These are phyloP conservation scores for Oncorhynchus masou DNA, from an alignment of 2,113 vertebrate species.

Conservation along the genomic window DNA sequence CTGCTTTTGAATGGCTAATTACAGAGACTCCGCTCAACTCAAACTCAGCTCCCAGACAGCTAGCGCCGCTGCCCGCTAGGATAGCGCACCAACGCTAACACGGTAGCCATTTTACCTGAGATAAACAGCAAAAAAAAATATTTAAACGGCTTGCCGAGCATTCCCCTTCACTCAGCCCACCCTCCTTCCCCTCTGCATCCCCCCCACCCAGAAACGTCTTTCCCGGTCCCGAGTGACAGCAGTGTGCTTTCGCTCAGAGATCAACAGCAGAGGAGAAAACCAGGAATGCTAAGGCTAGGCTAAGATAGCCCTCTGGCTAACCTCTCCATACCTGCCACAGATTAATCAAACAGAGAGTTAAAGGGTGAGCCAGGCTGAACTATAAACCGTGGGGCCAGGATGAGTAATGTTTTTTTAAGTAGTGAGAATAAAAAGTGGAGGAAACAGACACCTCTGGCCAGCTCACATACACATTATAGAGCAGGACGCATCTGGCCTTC, in stretches of 20 bases:
- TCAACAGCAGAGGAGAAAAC: conserved; percentile 11
- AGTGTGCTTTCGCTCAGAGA: conserved; percentile 25
- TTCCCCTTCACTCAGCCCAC: conserved; percentile 10
- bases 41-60: conserved; percentile 26
- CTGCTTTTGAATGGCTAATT: conserved; percentile 77
- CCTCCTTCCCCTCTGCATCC: background rate
- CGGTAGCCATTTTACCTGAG: conserved; percentile 54
- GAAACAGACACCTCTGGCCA: conserved; percentile 36
- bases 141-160: conserved; percentile 54
- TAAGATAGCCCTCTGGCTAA: conserved; percentile 28
- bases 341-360: conserved; percentile 61
- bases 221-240: conserved; percentile 41
- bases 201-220: conserved; percentile 39
- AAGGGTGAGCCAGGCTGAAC: conserved; percentile 41
- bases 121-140: conserved; percentile 61
- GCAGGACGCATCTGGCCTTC: conserved; percentile 52
- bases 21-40: conserved; percentile 61
- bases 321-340: conserved; percentile 40
- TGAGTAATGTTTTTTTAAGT: conserved; percentile 61
- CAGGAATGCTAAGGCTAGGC: conserved; percentile 25
- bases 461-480: conserved; percentile 14
- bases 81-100: conserved; percentile 57
- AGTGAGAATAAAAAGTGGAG: conserved; percentile 23
- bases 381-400: conserved; percentile 44
- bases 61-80: conserved; percentile 25